Evolutionary conservation across 2,113 vertebrate genomes (phyloP).

Genomic region (Hucho hucho): DNA sequence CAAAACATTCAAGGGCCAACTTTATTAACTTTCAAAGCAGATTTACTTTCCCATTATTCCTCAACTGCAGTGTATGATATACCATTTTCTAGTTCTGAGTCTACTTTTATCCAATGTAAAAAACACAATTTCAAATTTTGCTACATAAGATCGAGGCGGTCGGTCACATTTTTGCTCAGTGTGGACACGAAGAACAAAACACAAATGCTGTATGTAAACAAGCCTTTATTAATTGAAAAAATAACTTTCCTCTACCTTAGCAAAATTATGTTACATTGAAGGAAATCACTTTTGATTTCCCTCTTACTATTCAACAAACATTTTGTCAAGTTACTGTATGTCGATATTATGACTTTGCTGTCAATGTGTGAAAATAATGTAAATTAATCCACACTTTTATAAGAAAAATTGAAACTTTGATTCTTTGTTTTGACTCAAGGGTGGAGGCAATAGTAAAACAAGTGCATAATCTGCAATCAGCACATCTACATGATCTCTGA

Average conservation of each 20-base stretch:
- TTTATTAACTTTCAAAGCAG: no score
- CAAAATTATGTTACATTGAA: constrained; percentile 28
- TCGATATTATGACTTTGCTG: constrained; percentile 37
- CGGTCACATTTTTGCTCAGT: no score
- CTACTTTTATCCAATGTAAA: no score
- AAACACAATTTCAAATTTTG: no score
- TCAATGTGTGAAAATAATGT: constrained; percentile 37
- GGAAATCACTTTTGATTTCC: constrained; percentile 19
- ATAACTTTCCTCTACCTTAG: constrained; percentile 24
- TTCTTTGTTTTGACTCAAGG: neutral
- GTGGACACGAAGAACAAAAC: constrained; percentile 3
- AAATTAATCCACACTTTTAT: constrained; percentile 55
- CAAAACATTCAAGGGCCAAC: no score
- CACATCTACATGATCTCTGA: constrained; percentile 45
- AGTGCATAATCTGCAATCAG: constrained; percentile 33
- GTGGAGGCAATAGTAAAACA: constrained; percentile 8
- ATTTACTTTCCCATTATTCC: no score
- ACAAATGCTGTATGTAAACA: constrained; percentile 27
- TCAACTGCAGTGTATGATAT: no score
- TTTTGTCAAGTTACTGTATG: constrained; percentile 9
- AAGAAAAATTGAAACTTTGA: neutral
- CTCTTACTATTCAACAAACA: constrained; percentile 24
- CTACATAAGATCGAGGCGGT: no score
- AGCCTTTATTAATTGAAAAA: constrained; percentile 58
- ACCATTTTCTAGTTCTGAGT: no score